These are phyloP conservation scores for Gouania willdenowi DNA, from an alignment of 2,797 vertebrate species.

Conservation along the genomic window DNA sequence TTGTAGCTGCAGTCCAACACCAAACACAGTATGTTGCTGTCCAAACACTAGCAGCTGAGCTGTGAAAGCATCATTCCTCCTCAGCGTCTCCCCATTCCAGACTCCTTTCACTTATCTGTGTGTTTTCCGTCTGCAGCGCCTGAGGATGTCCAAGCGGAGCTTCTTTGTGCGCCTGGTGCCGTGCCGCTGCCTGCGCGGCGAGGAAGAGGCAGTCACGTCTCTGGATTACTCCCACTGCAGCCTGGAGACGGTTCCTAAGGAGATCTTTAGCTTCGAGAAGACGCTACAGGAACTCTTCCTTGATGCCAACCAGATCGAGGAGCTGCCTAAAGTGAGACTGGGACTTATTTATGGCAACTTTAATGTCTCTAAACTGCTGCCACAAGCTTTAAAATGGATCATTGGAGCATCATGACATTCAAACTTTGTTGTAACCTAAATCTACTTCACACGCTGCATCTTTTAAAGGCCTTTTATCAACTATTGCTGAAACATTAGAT, in stretches of 20 bases:
- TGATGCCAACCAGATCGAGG: slow-evolving; percentile 99
- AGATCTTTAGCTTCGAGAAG: slow-evolving; percentile 98
- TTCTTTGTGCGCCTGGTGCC: slow-evolving; percentile 96
- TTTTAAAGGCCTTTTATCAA: too few species aligned
- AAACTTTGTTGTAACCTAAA: too few species aligned
- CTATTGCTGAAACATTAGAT: too few species aligned
- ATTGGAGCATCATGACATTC: not conserved
- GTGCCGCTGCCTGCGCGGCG: slow-evolving; percentile 95
- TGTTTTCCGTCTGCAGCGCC: slow-evolving; percentile 70
- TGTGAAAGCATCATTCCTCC: not conserved
- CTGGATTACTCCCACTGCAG: slow-evolving; percentile 99
- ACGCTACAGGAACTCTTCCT: slow-evolving; percentile 98
- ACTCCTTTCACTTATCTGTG: slow-evolving; percentile 33
- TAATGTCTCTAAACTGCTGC: too few species aligned
- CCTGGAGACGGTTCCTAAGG: slow-evolving; percentile 98
- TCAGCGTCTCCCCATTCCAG: not conserved
- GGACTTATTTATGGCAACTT: not conserved
- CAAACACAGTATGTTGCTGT: too few species aligned
- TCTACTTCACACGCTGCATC: too few species aligned
- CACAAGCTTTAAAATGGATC: too few species aligned
- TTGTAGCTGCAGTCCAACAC: too few species aligned
- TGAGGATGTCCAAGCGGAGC: slow-evolving; percentile 98
- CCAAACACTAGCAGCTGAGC: too few species aligned
- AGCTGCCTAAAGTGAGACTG: slow-evolving; percentile 92
- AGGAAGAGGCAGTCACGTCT: slow-evolving; percentile 93